Evolutionary conservation across 1,140 invertebrate genomes (phyloP), one percentile per base, ranked within the genome.

Genomic region (Bombus soroeensis): DNA sequence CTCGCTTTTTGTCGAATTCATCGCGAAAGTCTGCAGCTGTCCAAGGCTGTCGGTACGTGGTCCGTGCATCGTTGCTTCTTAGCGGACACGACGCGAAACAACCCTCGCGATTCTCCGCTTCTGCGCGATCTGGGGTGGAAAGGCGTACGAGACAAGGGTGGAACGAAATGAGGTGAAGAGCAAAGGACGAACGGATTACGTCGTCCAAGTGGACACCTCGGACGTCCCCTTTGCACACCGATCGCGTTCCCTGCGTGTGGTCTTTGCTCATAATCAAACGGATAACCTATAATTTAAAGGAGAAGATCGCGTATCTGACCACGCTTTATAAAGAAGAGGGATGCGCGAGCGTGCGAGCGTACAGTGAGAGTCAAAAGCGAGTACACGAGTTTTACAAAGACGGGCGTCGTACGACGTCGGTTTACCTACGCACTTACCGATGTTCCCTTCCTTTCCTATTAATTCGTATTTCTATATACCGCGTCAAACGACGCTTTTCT

Each of bases 161-260:
- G 22, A n/a, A 37, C 25, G 57, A 74, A 66, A 74, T 62, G 68
- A 72, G 80, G 73, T 41, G 82, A 75, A 53, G 59, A 79, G 59
- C 59, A 82, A 66, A 82, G 80, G 84, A 83, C 64, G 32, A 57
- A 59, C 43, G 74, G 78, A 89, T 88, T 85, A 78, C 81, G 86
- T 77, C 77, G 77, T 78, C 76, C 81, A 75, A 88, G 75, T 87
- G 87, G 80, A 80, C 79, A 62, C 28, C 39, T 75, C n/a, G 12
- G 18, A 70, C 62, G 37, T 81, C n/a, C 74, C 59, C n/a, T 76
- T 37, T 41, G 34, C 34, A 13, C 37, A n/a, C 62, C 34, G 43
- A 41, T 22, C 59, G 41, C 18, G 3, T n/a, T 18, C 72, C 28
- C 43, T 25, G 15, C 72, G 64, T 62, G 43, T 47, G 15, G 18